Conservation (phyloP, 2,113 vertebrate genomes). For the Heterotilapia buettikoferi region DNA sequence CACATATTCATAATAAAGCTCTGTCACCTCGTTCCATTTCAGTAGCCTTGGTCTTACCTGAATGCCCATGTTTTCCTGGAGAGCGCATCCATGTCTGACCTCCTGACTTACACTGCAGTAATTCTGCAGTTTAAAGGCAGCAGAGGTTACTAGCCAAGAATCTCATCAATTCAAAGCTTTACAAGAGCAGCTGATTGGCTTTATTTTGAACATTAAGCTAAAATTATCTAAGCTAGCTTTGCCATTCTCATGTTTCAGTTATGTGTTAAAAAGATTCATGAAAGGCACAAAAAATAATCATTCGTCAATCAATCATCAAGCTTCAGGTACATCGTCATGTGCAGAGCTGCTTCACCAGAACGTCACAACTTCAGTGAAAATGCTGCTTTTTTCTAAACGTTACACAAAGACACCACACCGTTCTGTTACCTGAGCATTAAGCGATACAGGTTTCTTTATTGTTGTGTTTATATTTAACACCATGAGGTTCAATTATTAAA, state of each 20-base stretch:
- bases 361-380: too few species aligned
- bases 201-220: neutral
- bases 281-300: too few species aligned
- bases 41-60: neutral
- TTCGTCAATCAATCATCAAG: too few species aligned
- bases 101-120: neutral
- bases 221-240: neutral
- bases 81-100: neutral
- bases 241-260: neutral
- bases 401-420: too few species aligned
- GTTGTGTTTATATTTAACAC: too few species aligned
- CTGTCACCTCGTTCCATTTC: neutral
- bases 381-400: too few species aligned
- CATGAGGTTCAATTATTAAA: too few species aligned
- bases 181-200: neutral
- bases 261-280: neutral
- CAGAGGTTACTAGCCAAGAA: neutral
- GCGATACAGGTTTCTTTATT: too few species aligned
- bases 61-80: neutral
- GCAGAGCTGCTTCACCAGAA: too few species aligned
- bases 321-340: too few species aligned
- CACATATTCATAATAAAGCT: neutral
- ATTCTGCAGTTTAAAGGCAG: neutral
- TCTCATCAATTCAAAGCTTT: neutral
- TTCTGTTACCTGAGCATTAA: neutral